Base-by-base conservation (phyloP, 2,113 vertebrate species). In the Brachyhypopomus gauderio region DNA sequence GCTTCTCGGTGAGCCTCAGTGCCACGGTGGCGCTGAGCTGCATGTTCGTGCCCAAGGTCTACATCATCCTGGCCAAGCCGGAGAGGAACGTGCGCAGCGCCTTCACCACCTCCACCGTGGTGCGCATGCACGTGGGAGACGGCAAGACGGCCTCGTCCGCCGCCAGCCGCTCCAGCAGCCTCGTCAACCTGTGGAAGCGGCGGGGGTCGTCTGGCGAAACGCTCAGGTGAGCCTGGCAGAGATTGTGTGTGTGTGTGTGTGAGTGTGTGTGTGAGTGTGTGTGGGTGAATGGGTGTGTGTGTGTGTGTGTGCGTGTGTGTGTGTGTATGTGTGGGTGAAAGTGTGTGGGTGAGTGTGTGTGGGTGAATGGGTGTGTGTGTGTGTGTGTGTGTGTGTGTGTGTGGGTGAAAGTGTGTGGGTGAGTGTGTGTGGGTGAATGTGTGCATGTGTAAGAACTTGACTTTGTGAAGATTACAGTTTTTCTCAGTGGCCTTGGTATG, bases 41-140 rank as follows among this genome's bases (percentile, higher is more conserved):
- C 72, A 99, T 99, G 98, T 99, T 99, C 81, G 97, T 96, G 58
- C 98, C 98, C 23, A 99, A 99, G 92, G 93, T 99, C 2, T 99
- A 99, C 89, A 98, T 99, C 90, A 99, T 99, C 89, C 93, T 99
- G 1, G 98, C 97, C 74, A 99, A 99, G 85, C 98, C 98, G 0
- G 98, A 99, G 89, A 93, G 98, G n/a, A 99, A 99, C 0, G 97
- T 99, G 72, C 97, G 98, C 88, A 99, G 98, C 23, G 97, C 98
- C 0, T 99, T 99, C 85, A 99, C 98, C 88, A 99, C 98, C 0
- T 98, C 97, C 0, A 99, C 97, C 0, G 98, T 98, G 78, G 98
- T 99, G 82, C 96, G 98, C 87, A 99, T 99, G 98, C 98, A 99
- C 0, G 98, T 99, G 0, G 97, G 97, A 0, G 97, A 98, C 0